Evolutionary conservation across 2,113 vertebrate species (phyloP), one percentile per base, ranked within the genome.

Genomic region (Phaetusa simplex): DNA sequence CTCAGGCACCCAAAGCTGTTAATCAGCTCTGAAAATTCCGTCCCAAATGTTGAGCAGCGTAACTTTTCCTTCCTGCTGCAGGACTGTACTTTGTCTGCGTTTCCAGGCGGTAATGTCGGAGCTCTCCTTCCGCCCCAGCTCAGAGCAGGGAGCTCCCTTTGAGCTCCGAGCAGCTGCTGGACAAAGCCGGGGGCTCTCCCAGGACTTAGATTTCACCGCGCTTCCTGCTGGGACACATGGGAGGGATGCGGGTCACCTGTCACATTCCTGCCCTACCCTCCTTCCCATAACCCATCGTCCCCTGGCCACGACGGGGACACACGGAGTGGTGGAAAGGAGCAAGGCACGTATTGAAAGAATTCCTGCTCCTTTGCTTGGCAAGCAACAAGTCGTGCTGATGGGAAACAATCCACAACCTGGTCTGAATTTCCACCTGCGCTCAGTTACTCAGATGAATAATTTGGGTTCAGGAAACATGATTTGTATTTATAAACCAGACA

Each of bases 161-260:
- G 14, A 59, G 52, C 71, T 45, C 76, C 6, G 36, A 82, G 91
- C 84, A 94, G 85, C 91, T 91, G 88, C 42, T 32, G 81, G 66
- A 42, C n/a, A 34, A 53, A 3, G 8, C 61, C 20, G 26, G 21
- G n/a, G 45, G 11, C 56, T 56, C 50, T 20, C 38, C 43, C 67
- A 5, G 47, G n/a, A 19, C 27, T 86, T 32, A 26, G 42, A 40
- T 86, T 69, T 65, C 92, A 45, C 30, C 40, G 21, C 1, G 1
- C 23, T 66, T 70, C 24, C 19, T 47, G 67, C 74, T 52, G 49
- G 17, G 24, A 65, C 84, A 72, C 58, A 64, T 12, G 84, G 83
- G 49, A 45, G 32, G 40, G 66, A 24, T 1, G 14, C 4, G 23
- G 58, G 74, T 49, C 74, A 20, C 88, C 88, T 81, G 85, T 49